These are phyloP conservation scores for Yponomeuta evonymella DNA, from an alignment of 2,888 invertebrate genomes.

Conservation along the genomic window DNA sequence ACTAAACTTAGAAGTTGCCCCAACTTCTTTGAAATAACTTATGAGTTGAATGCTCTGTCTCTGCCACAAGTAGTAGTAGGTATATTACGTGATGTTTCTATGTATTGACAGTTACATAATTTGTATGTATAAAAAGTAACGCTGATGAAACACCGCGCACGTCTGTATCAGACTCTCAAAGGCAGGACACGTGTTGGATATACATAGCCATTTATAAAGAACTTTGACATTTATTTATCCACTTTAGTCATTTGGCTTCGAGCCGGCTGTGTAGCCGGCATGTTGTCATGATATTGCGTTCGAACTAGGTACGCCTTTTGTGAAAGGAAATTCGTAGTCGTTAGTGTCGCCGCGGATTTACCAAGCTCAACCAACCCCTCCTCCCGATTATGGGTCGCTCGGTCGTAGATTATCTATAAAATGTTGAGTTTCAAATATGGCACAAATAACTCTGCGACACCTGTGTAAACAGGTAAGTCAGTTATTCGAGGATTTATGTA, in stretches of 20 bases:
- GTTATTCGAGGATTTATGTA: constrained; percentile 1
- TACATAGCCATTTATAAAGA: too few relatives aligned
- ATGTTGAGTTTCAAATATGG: not conserved
- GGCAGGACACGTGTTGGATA: constrained; percentile 17
- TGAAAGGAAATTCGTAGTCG: constrained; percentile 13
- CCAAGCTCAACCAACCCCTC: not conserved
- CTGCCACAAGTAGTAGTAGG: not conserved
- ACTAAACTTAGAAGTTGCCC: too few relatives aligned
- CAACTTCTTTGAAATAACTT: too few relatives aligned
- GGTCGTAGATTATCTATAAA: not conserved
- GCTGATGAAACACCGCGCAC: constrained; percentile 23
- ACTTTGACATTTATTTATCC: constrained; percentile 24
- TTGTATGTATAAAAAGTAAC: constrained; percentile 15
- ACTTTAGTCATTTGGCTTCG: constrained; percentile 3
- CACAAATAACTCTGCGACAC: not conserved
- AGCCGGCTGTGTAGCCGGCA: constrained; percentile 1
- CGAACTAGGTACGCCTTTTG: constrained; percentile 2
- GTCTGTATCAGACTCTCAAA: constrained; percentile 21
- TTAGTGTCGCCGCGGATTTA: constrained; percentile 3
- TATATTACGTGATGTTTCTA: not conserved
- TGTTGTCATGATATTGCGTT: constrained; percentile 4
- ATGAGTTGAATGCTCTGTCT: not conserved
- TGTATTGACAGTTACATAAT: not conserved
- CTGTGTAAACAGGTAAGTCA: not conserved
- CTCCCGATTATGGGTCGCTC: not conserved